A percentile compares a stretch with the other conserved stretches of the same genome.
Evolutionary conservation across 2,888 invertebrate genomes (phyloP).

Genomic region (Bembecia ichneumoniformis): DNA sequence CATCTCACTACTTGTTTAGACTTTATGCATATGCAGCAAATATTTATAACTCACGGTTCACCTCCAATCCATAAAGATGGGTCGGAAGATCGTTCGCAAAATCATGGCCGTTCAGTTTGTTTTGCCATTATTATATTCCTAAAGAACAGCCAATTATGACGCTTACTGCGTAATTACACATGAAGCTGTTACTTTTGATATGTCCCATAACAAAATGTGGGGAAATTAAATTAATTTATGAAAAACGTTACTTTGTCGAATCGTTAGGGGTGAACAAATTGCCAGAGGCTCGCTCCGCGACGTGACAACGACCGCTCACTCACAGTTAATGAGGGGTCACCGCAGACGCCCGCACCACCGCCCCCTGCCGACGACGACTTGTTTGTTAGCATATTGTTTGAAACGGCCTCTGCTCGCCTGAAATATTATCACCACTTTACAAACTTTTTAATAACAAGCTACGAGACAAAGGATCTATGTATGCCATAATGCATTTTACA

Average conservation of each 20-base stretch:
- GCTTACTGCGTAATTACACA: no score
- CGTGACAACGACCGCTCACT: slow-evolving; percentile 52
- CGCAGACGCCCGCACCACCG: slow-evolving; percentile 23
- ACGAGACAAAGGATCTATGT: slow-evolving; percentile 1
- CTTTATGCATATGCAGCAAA: no score
- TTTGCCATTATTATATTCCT: no score
- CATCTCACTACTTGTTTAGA: no score
- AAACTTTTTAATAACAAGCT: slow-evolving; percentile 28
- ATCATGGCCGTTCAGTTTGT: no score
- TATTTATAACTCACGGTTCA: no score
- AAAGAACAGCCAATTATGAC: no score
- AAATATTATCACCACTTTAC: slow-evolving; percentile 29
- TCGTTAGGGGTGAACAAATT: slow-evolving; percentile 51
- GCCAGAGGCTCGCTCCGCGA: slow-evolving; percentile 29
- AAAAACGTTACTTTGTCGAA: slow-evolving; percentile 48
- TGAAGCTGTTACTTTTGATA: neutral
- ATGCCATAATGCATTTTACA: neutral
- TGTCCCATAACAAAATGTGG: neutral
- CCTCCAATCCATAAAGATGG: no score
- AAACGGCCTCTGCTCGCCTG: slow-evolving; percentile 17
- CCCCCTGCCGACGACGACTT: slow-evolving; percentile 8
- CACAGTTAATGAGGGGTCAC: slow-evolving; percentile 51
- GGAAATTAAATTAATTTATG: slow-evolving; percentile 43
- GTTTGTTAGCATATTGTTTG: slow-evolving; percentile 33
- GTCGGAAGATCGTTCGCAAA: no score